Percentiles rank a stretch among this genome's conserved stretches.
phyloP scores from a whole-genome alignment of 2,888 invertebrate species.

The Pomacea canaliculata region DNA sequence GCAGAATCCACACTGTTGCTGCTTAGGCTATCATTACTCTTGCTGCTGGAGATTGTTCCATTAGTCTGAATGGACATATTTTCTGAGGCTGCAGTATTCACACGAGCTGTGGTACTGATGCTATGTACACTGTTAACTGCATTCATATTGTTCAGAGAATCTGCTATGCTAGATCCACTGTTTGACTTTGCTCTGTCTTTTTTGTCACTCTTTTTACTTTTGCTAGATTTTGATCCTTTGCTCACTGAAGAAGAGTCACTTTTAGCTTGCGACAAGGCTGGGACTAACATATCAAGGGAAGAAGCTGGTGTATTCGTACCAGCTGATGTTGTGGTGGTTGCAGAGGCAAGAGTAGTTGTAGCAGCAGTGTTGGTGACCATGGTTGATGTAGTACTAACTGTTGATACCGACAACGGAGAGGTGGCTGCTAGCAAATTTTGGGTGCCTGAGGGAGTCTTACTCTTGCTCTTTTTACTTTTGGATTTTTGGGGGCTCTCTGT shows the following conservation, averaged over 20 bases:
- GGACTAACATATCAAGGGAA: slow-evolving; percentile 20
- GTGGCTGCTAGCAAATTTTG: neutral
- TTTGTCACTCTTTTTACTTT: slow-evolving; percentile 31
- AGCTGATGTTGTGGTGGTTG: neutral
- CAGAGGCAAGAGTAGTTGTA: neutral
- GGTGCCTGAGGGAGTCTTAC: slow-evolving; percentile 6
- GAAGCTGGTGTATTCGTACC: neutral
- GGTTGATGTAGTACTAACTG: slow-evolving; percentile 4
- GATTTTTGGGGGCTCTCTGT: slow-evolving; percentile 9
- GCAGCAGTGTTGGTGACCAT: neutral
- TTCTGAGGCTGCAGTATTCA: neutral
- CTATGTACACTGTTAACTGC: neutral
- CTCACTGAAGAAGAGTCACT: neutral
- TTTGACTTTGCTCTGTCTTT: slow-evolving; percentile 12
- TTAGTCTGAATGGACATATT: neutral
- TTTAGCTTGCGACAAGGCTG: slow-evolving; percentile 13
- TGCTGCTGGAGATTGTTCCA: slow-evolving; percentile 16
- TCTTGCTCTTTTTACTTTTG: slow-evolving; percentile 10
- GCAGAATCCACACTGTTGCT: slow-evolving; percentile 13
- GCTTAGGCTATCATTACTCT: slow-evolving; percentile 22
- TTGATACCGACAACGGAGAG: neutral
- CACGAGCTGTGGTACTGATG: neutral
- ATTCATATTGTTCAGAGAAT: neutral
- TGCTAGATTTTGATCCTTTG: slow-evolving; percentile 22
- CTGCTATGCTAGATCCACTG: neutral